phyloP scores from a whole-genome alignment of 2,113 vertebrate genomes.

The Peromyscus leucopus region DNA sequence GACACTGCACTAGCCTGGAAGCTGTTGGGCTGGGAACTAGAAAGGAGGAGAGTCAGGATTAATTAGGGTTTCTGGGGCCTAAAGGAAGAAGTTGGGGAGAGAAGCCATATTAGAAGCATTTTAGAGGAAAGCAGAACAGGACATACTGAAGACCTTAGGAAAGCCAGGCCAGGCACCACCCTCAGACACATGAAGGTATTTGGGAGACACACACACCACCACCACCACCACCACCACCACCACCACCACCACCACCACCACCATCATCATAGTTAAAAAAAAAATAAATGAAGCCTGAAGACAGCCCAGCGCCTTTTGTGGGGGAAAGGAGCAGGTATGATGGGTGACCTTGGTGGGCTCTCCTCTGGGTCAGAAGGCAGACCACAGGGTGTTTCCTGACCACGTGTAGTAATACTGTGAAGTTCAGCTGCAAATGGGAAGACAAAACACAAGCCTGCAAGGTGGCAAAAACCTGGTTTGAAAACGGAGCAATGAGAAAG shows the following conservation, averaged over 20 bases:
- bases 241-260: too few species aligned
- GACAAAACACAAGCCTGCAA: background rate
- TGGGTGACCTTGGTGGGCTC: background rate
- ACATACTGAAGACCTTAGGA: background rate
- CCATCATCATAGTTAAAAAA: background rate
- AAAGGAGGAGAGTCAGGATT: background rate
- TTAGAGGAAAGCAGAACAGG: background rate
- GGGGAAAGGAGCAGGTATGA: background rate
- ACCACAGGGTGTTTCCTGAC: background rate
- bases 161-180: background rate
- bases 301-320: background rate
- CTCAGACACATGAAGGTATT: background rate
- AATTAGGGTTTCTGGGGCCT: background rate
- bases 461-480: background rate
- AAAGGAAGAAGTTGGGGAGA: background rate
- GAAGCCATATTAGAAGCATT: background rate
- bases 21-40: background rate
- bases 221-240: too few species aligned
- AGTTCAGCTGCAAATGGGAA: background rate
- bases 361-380: background rate
- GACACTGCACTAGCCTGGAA: background rate
- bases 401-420: background rate
- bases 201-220: background rate
- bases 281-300: background rate
- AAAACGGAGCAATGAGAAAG: background rate